Evolutionary conservation across 2,797 vertebrate genomes (phyloP), one percentile per base, ranked within the genome.

Genomic region (Lophotriccus pileatus): DNA sequence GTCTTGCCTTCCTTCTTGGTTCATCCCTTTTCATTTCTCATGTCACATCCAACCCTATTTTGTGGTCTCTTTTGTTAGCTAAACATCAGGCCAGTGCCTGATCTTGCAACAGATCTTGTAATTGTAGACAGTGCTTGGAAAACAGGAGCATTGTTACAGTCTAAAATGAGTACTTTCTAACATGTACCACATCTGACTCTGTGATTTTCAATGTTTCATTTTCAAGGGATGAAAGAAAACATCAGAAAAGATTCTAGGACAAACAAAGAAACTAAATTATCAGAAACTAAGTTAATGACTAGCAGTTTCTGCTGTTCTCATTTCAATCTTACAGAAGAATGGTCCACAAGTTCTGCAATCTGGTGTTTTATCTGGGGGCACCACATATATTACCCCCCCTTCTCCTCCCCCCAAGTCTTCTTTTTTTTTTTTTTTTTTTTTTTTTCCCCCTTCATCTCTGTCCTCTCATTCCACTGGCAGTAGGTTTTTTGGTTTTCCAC

Each of bases 101-200:
- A 41, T 50, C 23, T 43, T 27, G 3, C 32, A 28, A 43, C 8
- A 62, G 23, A 17, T 52, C 15, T 52, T 74, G 3, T n/a, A 64
- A n/a, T 22, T 50, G 13, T 22, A 66, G 41, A n/a, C 10, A 64
- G 4, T 21, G 14, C 13, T 36, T 74, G 15, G n/a, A 53, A 59
- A 68, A 47, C 8, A 1, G 0, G 21, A 64, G 10, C 27, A 37
- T 3, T 55, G 14, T 60, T 55, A 34, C 0, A 1, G 37, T 32
- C 11, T 79, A 53, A 32, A 28, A 34, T 14, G 34, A 47, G 5
- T 20, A 17, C 22, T 4, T 66, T 62, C 27, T 14, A 67, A 30
- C 37, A 49, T 30, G 22, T 23, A 39, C 12, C 2, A 25, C 10
- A 67, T 28, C 11, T 64, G 36, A 74, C 30, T 37, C 8, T 32